phyloP scores from a whole-genome alignment of 2,888 invertebrate species.

The Herminia tarsipennalis region DNA sequence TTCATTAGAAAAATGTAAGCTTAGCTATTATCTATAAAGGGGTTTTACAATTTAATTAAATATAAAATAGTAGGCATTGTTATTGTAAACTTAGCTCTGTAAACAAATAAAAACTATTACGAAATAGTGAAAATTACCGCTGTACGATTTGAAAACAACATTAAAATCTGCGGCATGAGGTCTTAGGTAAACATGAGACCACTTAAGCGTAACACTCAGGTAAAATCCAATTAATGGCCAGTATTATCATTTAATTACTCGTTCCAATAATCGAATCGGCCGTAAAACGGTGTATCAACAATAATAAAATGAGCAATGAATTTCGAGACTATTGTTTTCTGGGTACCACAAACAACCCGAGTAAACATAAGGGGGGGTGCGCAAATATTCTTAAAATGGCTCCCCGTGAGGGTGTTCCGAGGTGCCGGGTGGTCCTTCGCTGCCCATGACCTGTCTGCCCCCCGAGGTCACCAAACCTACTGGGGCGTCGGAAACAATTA shows the following conservation, averaged over 20 bases:
- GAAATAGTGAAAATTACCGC: conserved; percentile 6
- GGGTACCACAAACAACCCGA: conserved; percentile 83
- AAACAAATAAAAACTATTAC: conserved; percentile 6
- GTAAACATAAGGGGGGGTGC: conserved; percentile 79
- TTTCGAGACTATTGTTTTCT: conserved; percentile 85
- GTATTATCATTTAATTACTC: conserved; percentile 85
- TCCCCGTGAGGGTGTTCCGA: conserved; percentile 65
- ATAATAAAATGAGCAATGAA: conserved; percentile 86
- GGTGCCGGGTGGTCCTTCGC: conserved; percentile 63
- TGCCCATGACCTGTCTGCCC: conserved; percentile 68
- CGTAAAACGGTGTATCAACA: conserved; percentile 84
- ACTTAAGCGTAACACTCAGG: conserved; percentile 67
- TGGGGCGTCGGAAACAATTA: conserved; percentile 83
- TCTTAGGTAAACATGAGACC: conserved; percentile 43
- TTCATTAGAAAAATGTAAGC: too few relatives aligned
- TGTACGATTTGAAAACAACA: conserved; percentile 17
- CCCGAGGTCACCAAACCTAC: conserved; percentile 82
- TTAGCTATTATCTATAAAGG: too few relatives aligned
- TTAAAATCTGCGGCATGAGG: conserved; percentile 32
- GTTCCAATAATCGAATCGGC: conserved; percentile 84
- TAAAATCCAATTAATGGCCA: conserved; percentile 82
- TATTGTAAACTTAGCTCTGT: conserved; percentile 2
- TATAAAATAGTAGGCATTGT: neutral
- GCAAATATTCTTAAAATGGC: conserved; percentile 85
- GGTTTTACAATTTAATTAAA: neutral